Percentiles rank a stretch among this genome's conserved stretches.
Evolutionary conservation across 1,140 invertebrate genomes (phyloP).

Genomic region (Harpegnathos saltator): DNA sequence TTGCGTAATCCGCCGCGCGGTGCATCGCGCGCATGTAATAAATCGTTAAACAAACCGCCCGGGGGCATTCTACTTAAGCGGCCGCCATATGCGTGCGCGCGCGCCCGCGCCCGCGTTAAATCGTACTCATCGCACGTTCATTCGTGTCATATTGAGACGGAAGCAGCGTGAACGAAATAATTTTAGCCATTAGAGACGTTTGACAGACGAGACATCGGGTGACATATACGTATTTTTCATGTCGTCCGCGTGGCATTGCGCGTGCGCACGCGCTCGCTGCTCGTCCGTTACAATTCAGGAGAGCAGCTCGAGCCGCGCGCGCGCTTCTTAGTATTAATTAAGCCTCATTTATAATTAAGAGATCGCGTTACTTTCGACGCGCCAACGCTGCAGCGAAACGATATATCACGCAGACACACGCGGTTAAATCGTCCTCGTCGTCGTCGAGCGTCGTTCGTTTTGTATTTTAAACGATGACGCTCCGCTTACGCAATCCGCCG

Average conservation of each 20-base stretch:
- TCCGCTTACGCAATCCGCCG: too few species aligned
- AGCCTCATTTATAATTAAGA: neutral
- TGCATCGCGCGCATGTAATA: conserved; percentile 15
- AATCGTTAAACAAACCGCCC: conserved; percentile 43
- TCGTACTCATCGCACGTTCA: conserved; percentile 58
- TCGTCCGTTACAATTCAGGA: conserved; percentile 26
- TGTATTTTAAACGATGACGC: too few species aligned
- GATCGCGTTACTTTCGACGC: conserved; percentile 1
- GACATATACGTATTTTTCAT: conserved; percentile 51
- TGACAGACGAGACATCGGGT: conserved; percentile 28
- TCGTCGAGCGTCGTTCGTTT: too few species aligned
- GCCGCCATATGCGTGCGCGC: neutral
- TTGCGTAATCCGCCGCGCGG: conserved; percentile 17
- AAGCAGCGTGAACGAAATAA: conserved; percentile 57
- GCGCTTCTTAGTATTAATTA: neutral
- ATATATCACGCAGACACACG: too few species aligned
- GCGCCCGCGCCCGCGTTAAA: too few species aligned
- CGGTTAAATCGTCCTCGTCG: too few species aligned
- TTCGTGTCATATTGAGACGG: conserved; percentile 52
- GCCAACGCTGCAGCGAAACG: too few species aligned
- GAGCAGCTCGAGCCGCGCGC: neutral
- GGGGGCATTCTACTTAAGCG: conserved; percentile 19
- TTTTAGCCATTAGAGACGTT: conserved; percentile 56
- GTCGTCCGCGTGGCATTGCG: neutral
- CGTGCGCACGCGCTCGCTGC: neutral